Evolutionary conservation across 2,888 invertebrate genomes (phyloP).

Genomic region (Allophyes oxyacanthae): DNA sequence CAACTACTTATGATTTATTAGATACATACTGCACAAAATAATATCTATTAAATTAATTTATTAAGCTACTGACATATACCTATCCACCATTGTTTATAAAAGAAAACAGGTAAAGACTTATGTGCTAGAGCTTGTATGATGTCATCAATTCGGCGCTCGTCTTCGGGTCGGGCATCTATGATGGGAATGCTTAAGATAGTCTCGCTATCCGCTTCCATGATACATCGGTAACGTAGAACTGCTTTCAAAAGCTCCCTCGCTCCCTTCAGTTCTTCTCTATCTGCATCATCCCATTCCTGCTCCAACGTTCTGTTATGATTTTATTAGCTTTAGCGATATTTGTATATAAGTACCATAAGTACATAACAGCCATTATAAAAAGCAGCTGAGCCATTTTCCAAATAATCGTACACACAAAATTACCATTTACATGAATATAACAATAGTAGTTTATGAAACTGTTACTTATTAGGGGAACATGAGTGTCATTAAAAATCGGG

Average conservation of each 20-base stretch:
- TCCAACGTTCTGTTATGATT: constrained; percentile 72
- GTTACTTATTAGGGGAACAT: too few species aligned
- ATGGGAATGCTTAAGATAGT: constrained; percentile 71
- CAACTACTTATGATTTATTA: too few species aligned
- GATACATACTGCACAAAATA: too few species aligned
- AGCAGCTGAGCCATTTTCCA: too few species aligned
- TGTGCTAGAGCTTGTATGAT: constrained; percentile 74
- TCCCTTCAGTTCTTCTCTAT: constrained; percentile 70
- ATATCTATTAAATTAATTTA: too few species aligned
- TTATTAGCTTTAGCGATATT: background rate
- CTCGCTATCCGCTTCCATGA: constrained; percentile 72
- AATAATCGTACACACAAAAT: too few species aligned
- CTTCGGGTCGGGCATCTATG: constrained; percentile 67
- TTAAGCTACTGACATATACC: too few species aligned
- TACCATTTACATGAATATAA: too few species aligned
- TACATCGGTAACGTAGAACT: constrained; percentile 73
- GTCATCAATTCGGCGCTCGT: constrained; percentile 70
- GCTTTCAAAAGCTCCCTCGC: constrained; percentile 75
- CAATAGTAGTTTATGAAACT: too few species aligned
- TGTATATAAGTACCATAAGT: too few species aligned
- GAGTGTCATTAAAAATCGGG: too few species aligned
- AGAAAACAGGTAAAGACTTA: constrained; percentile 58
- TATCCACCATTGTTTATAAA: background rate
- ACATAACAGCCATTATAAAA: too few species aligned
- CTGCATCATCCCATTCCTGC: constrained; percentile 74